A percentile compares a stretch with the other conserved stretches of the same genome.
Evolutionary conservation across 2,888 invertebrate species (phyloP).

Genomic region (Drosophila falleni): DNA sequence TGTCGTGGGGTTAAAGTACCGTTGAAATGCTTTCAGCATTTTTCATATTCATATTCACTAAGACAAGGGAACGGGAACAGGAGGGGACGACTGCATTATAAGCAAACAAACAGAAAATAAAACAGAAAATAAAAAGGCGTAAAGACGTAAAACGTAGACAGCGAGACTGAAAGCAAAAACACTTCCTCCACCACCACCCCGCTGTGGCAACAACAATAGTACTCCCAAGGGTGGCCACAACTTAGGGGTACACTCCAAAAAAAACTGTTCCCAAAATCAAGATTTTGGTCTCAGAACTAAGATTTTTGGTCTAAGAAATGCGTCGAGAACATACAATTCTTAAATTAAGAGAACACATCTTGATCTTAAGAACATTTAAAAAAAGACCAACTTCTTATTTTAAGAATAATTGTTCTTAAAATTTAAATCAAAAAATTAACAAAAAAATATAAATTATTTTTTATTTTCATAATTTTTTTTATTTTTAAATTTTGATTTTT

Average conservation of each 20-base stretch:
- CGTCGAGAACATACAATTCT: too few relatives aligned
- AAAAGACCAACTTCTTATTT: too few relatives aligned
- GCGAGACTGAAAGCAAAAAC: slow-evolving; percentile 26
- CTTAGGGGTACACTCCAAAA: slow-evolving; percentile 6
- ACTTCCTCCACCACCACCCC: not conserved
- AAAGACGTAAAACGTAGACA: slow-evolving; percentile 40
- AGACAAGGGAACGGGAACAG: not conserved
- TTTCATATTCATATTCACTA: slow-evolving; percentile 58
- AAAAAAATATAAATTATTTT: too few relatives aligned
- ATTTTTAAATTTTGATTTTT: too few relatives aligned
- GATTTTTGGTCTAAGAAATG: too few relatives aligned
- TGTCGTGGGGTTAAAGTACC: slow-evolving; percentile 70
- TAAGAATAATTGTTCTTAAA: too few relatives aligned
- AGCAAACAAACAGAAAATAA: slow-evolving; percentile 60
- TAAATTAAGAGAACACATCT: too few relatives aligned
- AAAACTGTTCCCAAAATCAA: too few relatives aligned
- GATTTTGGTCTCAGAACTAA: too few relatives aligned
- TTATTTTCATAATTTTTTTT: too few relatives aligned
- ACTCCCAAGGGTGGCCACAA: slow-evolving; percentile 22
- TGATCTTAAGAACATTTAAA: too few relatives aligned
- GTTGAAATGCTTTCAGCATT: slow-evolving; percentile 76
- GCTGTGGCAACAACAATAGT: slow-evolving; percentile 23
- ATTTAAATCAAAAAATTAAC: too few relatives aligned
- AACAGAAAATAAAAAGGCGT: slow-evolving; percentile 62
- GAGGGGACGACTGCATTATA: slow-evolving; percentile 39